Percentiles rank a stretch among this genome's conserved stretches.
Conservation (phyloP, 92 coral and sea anemone genomes). For the Palythoa heliodiscus region DNA sequence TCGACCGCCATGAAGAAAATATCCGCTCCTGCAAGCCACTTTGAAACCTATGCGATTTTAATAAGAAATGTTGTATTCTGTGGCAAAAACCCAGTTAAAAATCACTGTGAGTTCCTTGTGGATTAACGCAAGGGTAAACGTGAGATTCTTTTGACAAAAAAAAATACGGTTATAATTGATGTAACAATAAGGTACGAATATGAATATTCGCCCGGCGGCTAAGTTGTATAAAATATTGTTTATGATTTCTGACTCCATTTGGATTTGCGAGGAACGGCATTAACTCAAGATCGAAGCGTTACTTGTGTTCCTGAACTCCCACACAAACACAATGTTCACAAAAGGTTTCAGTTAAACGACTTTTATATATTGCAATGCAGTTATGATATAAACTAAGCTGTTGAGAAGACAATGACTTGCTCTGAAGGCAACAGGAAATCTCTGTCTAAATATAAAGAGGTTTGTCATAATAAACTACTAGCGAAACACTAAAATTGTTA, state of each 20-base stretch:
- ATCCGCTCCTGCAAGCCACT: too few species aligned
- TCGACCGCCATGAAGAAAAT: too few species aligned
- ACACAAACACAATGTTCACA: not conserved
- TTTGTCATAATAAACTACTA: not conserved
- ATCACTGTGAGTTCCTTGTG: not conserved
- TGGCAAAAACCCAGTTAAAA: too few species aligned
- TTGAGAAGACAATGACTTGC: not conserved
- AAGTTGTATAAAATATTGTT: not conserved
- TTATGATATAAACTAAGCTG: not conserved
- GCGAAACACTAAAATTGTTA: not conserved
- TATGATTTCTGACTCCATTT: not conserved
- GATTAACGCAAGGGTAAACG: not conserved
- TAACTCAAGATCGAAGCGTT: not conserved
- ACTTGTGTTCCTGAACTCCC: not conserved
- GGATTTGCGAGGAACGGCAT: not conserved
- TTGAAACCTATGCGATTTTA: too few species aligned
- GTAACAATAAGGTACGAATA: not conserved
- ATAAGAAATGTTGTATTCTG: too few species aligned
- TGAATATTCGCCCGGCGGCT: conserved; percentile 2
- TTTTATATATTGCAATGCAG: not conserved
- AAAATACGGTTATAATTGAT: not conserved
- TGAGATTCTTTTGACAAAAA: not conserved
- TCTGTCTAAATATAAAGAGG: conserved; percentile 7
- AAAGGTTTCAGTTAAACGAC: not conserved
- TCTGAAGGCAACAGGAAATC: conserved; percentile 18